A percentile compares a stretch with the other conserved stretches of the same genome.
phyloP scores from a whole-genome alignment of 2,113 vertebrate genomes.

The Herpetotheres cachinnans region DNA sequence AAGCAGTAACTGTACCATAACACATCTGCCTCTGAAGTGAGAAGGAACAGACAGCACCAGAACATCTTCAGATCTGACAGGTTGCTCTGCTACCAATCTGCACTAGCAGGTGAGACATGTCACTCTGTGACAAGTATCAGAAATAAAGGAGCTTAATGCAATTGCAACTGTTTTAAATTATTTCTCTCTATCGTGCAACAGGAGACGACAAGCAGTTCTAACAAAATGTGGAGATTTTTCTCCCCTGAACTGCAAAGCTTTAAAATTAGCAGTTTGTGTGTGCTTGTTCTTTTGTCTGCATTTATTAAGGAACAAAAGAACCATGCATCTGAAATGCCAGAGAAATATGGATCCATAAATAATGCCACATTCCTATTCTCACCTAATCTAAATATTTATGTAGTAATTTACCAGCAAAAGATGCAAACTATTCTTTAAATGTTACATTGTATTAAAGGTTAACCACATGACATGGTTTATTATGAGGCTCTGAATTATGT shows the following conservation, averaged over 20 bases:
- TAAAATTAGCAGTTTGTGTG: constrained; percentile 42
- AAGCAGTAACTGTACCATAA: constrained; percentile 26
- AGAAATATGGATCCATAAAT: constrained; percentile 63
- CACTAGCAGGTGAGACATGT: constrained; percentile 26
- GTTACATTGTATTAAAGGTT: constrained; percentile 62
- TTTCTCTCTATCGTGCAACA: background rate
- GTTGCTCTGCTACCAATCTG: constrained; percentile 22
- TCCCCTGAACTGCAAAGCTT: constrained; percentile 32
- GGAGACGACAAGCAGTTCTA: background rate
- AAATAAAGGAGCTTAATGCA: constrained; percentile 36
- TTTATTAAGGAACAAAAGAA: constrained; percentile 59
- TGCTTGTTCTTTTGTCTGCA: constrained; percentile 33
- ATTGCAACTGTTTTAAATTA: background rate
- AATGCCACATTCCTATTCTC: constrained; percentile 42
- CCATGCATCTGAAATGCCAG: constrained; percentile 59
- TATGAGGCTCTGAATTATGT: constrained; percentile 37
- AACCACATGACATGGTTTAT: constrained; percentile 47
- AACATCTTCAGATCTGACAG: constrained; percentile 48
- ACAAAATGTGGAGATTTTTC: constrained; percentile 8
- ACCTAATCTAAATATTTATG: constrained; percentile 70
- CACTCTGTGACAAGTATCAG: constrained; percentile 12
- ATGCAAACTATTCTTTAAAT: constrained; percentile 65
- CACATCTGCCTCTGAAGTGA: constrained; percentile 12
- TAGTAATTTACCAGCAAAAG: constrained; percentile 61
- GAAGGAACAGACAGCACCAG: constrained; percentile 15